Conservation (phyloP, 2,888 invertebrate genomes). For the Onchidella celtica region DNA sequence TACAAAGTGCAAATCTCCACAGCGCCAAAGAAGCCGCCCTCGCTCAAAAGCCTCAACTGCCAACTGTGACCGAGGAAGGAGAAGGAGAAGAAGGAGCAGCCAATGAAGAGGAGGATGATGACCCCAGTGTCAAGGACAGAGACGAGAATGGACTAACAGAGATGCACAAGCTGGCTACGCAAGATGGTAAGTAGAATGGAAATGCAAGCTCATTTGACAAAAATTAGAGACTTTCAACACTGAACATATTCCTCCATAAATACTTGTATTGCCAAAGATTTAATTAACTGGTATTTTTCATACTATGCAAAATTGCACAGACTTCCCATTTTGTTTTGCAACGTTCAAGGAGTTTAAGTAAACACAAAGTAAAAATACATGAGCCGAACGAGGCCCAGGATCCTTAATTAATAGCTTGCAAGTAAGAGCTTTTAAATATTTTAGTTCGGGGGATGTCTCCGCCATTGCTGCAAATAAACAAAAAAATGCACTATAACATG, state of each 20-base stretch:
- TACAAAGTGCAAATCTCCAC: background rate
- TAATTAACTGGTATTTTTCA: too few species aligned
- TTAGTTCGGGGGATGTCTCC: too few species aligned
- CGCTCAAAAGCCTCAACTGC: slow-evolving; percentile 66
- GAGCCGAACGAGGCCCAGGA: too few species aligned
- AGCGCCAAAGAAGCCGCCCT: slow-evolving; percentile 68
- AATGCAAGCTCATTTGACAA: background rate
- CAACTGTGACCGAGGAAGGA: slow-evolving; percentile 68
- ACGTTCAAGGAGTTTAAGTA: too few species aligned
- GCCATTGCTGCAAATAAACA: too few species aligned
- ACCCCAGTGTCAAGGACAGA: slow-evolving; percentile 60
- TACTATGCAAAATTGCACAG: too few species aligned
- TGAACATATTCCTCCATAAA: background rate
- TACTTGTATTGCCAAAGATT: too few species aligned
- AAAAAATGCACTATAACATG: too few species aligned
- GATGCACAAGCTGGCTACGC: slow-evolving; percentile 67
- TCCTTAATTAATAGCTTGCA: too few species aligned
- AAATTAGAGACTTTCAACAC: background rate
- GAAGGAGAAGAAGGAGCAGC: slow-evolving; percentile 58
- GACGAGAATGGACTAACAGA: slow-evolving; percentile 68
- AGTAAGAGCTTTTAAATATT: too few species aligned
- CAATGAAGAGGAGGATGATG: slow-evolving; percentile 62
- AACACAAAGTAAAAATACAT: too few species aligned
- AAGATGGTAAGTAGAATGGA: slow-evolving; percentile 54
- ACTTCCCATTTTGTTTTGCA: too few species aligned